Evolutionary conservation across 2,888 invertebrate species (phyloP), one percentile per base, ranked within the genome.

Genomic region (Dryobotodes eremita): DNA sequence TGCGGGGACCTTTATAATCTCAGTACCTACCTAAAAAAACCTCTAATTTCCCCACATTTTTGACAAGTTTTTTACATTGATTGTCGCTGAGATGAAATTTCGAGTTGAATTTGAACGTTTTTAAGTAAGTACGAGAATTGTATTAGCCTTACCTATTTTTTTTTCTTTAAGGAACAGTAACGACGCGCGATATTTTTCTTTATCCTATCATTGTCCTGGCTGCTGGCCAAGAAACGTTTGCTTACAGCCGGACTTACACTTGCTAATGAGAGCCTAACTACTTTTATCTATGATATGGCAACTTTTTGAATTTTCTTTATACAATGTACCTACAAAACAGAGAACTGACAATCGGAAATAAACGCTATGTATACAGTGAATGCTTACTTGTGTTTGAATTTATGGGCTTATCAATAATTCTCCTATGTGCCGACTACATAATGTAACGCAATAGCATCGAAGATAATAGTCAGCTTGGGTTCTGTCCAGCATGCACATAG

Each of bases 231-330:
- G 65, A 7, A 57, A 71, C 20, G 75, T 31, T 70, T 79, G 61
- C 59, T 66, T 36, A 64, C 55, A 70, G 57, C 57, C 42, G 57
- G 61, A 85, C 75, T 71, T 80, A 46, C 53, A 55, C 68, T 75
- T 71, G 82, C 71, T 85, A 83, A 83, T 85, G 75, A 80, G 80
- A 20, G 11, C 26, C 0, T 61, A 26, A 71, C 68, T 72, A 62
- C 61, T 74, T 61, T 81, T 68, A 26, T 84, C 50, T 74, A 20
- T 50, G 42, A 26, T 65, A 55, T 42, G 53, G 42, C 46, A 42
- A 42, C 42, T 42, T 42, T 42, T 42, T 42, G 8, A 42, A 42
- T 36, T 42, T 42, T 42, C 4, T 42, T 42, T 42, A 8, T 42
- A 42, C 42, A 42, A 42, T 8, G 6, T 42, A 17, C n/a, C n/a